Base-by-base conservation (phyloP, 2,888 invertebrate genomes). In the Agrochola litura region DNA sequence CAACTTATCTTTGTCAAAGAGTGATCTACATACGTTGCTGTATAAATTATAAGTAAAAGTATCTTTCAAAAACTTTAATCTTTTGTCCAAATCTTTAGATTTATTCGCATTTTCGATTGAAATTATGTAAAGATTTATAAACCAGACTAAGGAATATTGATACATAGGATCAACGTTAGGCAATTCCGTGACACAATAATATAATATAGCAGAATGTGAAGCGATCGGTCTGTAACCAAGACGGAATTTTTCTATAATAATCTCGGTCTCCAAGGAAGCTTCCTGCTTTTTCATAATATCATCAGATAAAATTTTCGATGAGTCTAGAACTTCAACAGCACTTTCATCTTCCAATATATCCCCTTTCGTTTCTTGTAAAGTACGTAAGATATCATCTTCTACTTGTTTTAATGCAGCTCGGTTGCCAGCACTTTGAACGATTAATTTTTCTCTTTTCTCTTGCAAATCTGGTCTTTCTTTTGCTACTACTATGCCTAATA, bases 291-390 rank as follows among this genome's bases (percentile, higher is more conserved):
- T 98, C 84, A 97, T 97, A 80, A 99, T 99, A 90, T 99, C 98
- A 77, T 97, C 97, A 0, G 99, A 98, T 58, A 99, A 95, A 14
- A 97, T 94, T 95, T 99, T 99, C 0, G 99, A 99, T 6, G 98
- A 98, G 92, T 99, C 99, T 66, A 99, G 96, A 80, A 99, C 98
- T 92, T 98, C 97, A 86, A 99, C 99, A 6, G 99, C 99, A 6
- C 97, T 97, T 95, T 99, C 99, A 93, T 99, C 99, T 95, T 99
- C 99, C 81, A 99, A 96, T 91, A 99, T 99, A 92, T 99, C 98
- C 4, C 99, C 98, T 92, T 98, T 98, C 2, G 98, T 97, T 90
- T 98, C 97, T 64, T 98, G 98, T 73, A 99, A 95, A 0, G 99
- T 99, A 89, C 98, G 97, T 68, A 99, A 96, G 88, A 99, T 99